phyloP scores from a whole-genome alignment of 2,113 vertebrate genomes.

The Struthio camelus region DNA sequence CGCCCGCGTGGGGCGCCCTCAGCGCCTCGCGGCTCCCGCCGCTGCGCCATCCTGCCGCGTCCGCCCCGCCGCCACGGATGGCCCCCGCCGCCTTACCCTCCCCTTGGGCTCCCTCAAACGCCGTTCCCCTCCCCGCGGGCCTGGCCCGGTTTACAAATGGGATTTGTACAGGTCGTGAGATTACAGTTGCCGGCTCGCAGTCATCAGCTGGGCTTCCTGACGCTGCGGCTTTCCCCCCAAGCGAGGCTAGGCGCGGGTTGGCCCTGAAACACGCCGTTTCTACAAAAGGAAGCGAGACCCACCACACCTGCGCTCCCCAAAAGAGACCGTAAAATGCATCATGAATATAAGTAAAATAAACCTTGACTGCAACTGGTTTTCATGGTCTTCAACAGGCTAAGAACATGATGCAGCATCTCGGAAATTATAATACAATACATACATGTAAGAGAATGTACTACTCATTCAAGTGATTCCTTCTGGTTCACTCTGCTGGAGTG shows the following conservation, averaged over 20 bases:
- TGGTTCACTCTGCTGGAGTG: background rate
- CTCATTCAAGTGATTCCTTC: background rate
- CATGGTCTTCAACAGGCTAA: background rate
- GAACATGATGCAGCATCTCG: background rate
- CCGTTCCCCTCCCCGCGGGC: background rate
- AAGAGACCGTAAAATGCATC: background rate
- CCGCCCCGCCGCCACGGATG: background rate
- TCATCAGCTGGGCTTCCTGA: rapidly evolving
- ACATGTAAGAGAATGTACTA: background rate
- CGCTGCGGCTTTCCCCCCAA: rapidly evolving
- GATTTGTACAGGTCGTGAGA: rapidly evolving
- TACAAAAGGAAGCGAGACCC: rapidly evolving
- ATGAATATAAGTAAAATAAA: background rate
- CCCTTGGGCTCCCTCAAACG: too few relatives aligned
- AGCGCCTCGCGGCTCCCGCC: background rate
- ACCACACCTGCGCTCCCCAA: background rate
- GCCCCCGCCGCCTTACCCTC: rapidly evolving
- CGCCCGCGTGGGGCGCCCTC: background rate
- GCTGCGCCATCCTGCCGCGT: background rate
- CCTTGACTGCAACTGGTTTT: too few relatives aligned
- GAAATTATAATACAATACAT: background rate
- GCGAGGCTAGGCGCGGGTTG: rapidly evolving
- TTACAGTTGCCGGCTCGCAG: background rate
- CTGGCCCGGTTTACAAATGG: rapidly evolving
- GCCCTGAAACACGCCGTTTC: rapidly evolving